Base-by-base conservation (phyloP, 2,113 vertebrate species). In the Tetraodon nigroviridis region DNA sequence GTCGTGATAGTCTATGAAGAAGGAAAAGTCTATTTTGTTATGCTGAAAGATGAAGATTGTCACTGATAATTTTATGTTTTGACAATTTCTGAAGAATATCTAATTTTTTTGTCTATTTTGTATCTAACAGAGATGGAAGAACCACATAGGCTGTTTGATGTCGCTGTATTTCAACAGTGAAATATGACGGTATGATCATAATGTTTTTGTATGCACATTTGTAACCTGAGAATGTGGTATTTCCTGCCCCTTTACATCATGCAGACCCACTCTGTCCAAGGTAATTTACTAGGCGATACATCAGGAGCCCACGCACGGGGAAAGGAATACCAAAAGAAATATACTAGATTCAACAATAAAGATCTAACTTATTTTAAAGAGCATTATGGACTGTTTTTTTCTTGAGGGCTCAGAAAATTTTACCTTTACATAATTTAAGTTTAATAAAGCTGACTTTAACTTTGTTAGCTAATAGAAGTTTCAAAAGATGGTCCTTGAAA, bases 81-180 rank as follows among this genome's bases (percentile, higher is more conserved):
- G 74, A 85, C 48, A 76, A 69, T 86, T 76, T 79, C 70, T 74
- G 71, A 67, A 65, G 68, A 50, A 19, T 82, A 74, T 80, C 66
- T 83, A 84, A 46, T 70, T 86, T 88, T 88, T 87, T 90, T 87
- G 79, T 84, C 78, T 79, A 84, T 85, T 88, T 89, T 89, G 72
- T 86, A 86, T 81, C 73, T 67, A 78, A 74, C 62, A 79, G 69
- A 69, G 66, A 73, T 74, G 46, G 61, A 65, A 65, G 45, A 79
- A 64, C 81, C 63, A 37, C 73, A 78, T 16, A 46, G 44, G 15
- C 75, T 66, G 64, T 69, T 78, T 73, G 47, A 75, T 66, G 83
- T 72, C 78, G 64, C 84, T 61, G 64, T 79, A 65, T 76, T 86
- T 81, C 62, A 56, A 46, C 69, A 73, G 65, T 74, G 53, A 61